Percentiles rank a stretch among this genome's conserved stretches.
Conservation (phyloP, 1,140 invertebrate genomes). For the Zaprionus ornatus region DNA sequence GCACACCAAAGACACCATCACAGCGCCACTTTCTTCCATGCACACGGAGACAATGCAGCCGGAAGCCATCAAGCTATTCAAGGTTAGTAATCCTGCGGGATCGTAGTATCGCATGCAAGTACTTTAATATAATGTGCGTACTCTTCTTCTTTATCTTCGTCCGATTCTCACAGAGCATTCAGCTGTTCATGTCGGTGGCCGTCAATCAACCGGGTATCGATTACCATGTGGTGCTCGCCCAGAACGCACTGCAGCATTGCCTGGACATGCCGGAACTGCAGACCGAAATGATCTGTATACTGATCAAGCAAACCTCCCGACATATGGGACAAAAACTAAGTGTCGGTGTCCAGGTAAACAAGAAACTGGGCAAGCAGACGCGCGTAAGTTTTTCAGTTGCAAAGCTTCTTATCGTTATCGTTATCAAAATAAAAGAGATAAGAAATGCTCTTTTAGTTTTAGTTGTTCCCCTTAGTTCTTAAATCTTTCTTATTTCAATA, state of each 20-base stretch:
- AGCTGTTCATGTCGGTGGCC: slow-evolving; percentile 96
- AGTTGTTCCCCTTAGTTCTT: not conserved
- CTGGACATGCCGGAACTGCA: slow-evolving; percentile 94
- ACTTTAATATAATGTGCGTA: not conserved
- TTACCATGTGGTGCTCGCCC: slow-evolving; percentile 96
- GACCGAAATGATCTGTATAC: slow-evolving; percentile 94
- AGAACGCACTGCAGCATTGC: slow-evolving; percentile 96
- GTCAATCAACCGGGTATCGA: slow-evolving; percentile 97
- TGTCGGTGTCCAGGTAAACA: slow-evolving; percentile 94
- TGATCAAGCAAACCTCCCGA: slow-evolving; percentile 96
- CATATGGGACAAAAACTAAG: slow-evolving; percentile 91
- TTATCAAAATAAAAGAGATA: not conserved
- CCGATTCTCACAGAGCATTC: slow-evolving; percentile 89
- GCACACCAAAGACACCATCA: slow-evolving; percentile 95
- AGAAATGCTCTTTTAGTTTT: slow-evolving; percentile 36
- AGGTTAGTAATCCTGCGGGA: slow-evolving; percentile 86
- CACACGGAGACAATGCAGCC: slow-evolving; percentile 93
- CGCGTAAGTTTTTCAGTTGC: slow-evolving; percentile 88
- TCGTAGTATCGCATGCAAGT: not conserved
- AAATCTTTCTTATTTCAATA: slow-evolving; percentile 20
- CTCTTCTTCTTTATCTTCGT: slow-evolving; percentile 39
- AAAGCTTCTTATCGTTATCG: slow-evolving; percentile 69
- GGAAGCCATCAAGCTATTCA: slow-evolving; percentile 97
- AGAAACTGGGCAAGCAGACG: slow-evolving; percentile 84
- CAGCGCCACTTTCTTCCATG: slow-evolving; percentile 92